Evolutionary conservation across 2,888 invertebrate species (phyloP).

Genomic region (Noctua comes): DNA sequence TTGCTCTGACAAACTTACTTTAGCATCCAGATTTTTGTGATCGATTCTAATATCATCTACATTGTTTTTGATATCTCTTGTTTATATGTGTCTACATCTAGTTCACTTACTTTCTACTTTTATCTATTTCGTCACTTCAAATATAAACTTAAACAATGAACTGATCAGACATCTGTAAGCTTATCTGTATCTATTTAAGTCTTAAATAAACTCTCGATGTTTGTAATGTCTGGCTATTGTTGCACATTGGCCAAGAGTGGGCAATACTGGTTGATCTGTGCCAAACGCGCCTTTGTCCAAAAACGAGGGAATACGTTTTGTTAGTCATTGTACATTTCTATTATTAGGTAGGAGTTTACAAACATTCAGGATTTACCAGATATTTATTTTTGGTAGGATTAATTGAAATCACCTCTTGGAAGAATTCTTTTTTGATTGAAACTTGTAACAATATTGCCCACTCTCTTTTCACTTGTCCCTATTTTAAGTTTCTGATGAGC

Average conservation of each 20-base stretch:
- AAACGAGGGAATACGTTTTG: slow-evolving; percentile 40
- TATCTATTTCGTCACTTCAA: background rate
- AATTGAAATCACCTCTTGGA: background rate
- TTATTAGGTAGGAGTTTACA: slow-evolving; percentile 30
- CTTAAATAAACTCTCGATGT: slow-evolving; percentile 39
- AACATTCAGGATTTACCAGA: slow-evolving; percentile 11
- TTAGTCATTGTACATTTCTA: slow-evolving; percentile 40
- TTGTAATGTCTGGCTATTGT: slow-evolving; percentile 60
- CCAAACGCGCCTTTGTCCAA: slow-evolving; percentile 63
- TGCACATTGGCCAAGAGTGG: slow-evolving; percentile 67
- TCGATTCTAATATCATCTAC: background rate
- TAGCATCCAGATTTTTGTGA: background rate
- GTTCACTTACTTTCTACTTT: background rate
- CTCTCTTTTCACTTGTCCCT: background rate
- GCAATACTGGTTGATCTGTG: slow-evolving; percentile 59
- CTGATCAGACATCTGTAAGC: slow-evolving; percentile 13
- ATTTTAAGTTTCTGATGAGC: background rate
- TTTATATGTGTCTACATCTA: background rate
- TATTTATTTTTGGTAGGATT: background rate
- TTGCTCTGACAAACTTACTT: no score
- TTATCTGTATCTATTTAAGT: slow-evolving; percentile 18
- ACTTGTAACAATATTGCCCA: background rate
- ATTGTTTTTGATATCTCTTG: background rate
- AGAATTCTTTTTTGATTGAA: background rate
- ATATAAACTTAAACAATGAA: background rate